These are phyloP conservation scores for Augiades crinisus DNA, from an alignment of 2,888 invertebrate genomes.

Conservation along the genomic window DNA sequence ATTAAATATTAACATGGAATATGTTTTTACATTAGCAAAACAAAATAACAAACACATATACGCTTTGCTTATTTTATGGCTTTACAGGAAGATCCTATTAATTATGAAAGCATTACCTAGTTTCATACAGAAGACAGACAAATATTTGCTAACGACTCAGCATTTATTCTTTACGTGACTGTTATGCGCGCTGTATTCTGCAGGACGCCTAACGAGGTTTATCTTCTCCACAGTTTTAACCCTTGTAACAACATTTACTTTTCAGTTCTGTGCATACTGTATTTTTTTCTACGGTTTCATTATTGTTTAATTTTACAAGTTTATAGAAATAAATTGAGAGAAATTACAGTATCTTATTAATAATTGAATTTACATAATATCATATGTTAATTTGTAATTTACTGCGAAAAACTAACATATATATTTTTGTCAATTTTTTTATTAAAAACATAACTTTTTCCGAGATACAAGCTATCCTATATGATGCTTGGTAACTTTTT, in stretches of 20 bases:
- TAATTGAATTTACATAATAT: too few relatives aligned
- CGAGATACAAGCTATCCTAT: too few relatives aligned
- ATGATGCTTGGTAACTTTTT: too few relatives aligned
- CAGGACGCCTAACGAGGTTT: conserved; percentile 6
- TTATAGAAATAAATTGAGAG: too few relatives aligned
- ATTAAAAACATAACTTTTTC: too few relatives aligned
- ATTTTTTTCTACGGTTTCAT: neutral
- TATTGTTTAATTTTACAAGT: neutral
- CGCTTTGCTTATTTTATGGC: neutral
- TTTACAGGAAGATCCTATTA: neutral
- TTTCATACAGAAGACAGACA: neutral
- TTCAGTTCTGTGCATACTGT: neutral
- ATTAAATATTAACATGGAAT: too few relatives aligned
- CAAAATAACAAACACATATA: too few relatives aligned
- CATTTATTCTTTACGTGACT: conserved; percentile 9
- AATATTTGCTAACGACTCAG: conserved; percentile 17
- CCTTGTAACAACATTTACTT: neutral
- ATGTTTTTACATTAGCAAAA: too few relatives aligned
- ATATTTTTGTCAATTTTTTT: too few relatives aligned
- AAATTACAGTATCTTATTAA: too few relatives aligned
- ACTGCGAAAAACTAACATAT: too few relatives aligned
- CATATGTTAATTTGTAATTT: too few relatives aligned
- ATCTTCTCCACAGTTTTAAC: neutral
- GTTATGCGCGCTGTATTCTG: neutral
- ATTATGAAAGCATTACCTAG: neutral